Base-by-base conservation (phyloP, 2,888 invertebrate species). In the Linyphia triangularis region DNA sequence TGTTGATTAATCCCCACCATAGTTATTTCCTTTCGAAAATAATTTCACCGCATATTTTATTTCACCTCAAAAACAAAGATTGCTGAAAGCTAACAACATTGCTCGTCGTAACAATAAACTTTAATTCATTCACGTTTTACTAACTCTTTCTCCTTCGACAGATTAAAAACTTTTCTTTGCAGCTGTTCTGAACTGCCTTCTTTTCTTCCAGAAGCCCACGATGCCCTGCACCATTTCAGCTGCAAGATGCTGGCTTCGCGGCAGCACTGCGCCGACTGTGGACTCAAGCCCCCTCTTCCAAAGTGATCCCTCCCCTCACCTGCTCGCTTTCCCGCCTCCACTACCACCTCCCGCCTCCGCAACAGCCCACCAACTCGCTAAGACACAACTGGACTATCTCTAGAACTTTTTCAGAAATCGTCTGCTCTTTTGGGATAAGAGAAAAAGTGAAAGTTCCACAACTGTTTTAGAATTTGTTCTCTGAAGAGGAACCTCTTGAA, bases 181-280 rank as follows among this genome's bases (percentile, higher is more conserved):
- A 69, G 40, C 13, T 79, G 67, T 51, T 51, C n/a, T 78, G 22
- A 33, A 16, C 40, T 37, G 1, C 51, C 13, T 26, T 73, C 6
- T 72, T 65, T 89, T 70, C 33, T 91, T 92, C 26, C 91, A 92
- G 92, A 92, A 89, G 92, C 92, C 33, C 92, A 92, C 88, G 92
- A 92, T 84, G 92, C 92, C 10, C 91, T 92, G n/a, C 92, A 92
- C 89, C 92, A 91, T 75, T 92, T 92, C 89, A 92, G 92, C 30
- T 92, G 92, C 88, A 92, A 92, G 89, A 91, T 92, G 91, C 88
- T 92, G 77, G 91, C 92, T 28, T 90, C 91, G n/a, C 82, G 92
- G 85, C 92, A 51, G 3, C 92, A 91, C 73, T 92, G 92, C 89
- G 90, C 91, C 19, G 91, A 92, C 26, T 92, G 91, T 75, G 90